Conservation (phyloP, 2,113 vertebrate genomes). For the Macrotus californicus region DNA sequence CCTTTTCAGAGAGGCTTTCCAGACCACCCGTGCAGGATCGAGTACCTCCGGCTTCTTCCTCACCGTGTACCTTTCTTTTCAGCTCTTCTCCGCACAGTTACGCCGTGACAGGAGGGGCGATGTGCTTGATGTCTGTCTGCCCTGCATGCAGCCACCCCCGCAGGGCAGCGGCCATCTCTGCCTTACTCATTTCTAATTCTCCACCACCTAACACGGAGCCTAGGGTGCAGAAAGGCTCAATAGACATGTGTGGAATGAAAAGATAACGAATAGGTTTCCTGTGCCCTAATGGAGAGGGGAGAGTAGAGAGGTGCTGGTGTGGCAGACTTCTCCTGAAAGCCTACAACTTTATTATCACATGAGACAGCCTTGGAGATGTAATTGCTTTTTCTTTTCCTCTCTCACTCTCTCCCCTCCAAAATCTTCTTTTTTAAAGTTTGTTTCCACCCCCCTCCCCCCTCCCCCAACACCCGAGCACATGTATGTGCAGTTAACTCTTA, state of each 20-base stretch:
- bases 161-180: not conserved
- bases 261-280: not conserved
- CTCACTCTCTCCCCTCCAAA: not conserved
- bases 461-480: not conserved
- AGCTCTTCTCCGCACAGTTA: not conserved
- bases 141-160: not conserved
- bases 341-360: not conserved
- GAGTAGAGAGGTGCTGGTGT: not conserved
- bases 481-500: not conserved
- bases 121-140: not conserved
- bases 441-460: not conserved
- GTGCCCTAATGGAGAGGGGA: not conserved
- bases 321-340: not conserved
- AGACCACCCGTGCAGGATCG: fast-evolving
- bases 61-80: fast-evolving
- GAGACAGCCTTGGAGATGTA: not conserved
- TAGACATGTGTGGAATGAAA: not conserved
- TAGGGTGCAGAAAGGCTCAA: not conserved
- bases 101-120: fast-evolving
- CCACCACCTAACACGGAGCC: fast-evolving
- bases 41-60: not conserved
- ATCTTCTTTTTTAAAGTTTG: slow-evolving; percentile 13
- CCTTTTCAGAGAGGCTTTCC: not conserved
- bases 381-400: slow-evolving; percentile 8
- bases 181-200: not conserved